Percentiles rank a stretch among this genome's conserved stretches.
Conservation (phyloP, 2,113 vertebrate genomes). For the Anguilla japonica region DNA sequence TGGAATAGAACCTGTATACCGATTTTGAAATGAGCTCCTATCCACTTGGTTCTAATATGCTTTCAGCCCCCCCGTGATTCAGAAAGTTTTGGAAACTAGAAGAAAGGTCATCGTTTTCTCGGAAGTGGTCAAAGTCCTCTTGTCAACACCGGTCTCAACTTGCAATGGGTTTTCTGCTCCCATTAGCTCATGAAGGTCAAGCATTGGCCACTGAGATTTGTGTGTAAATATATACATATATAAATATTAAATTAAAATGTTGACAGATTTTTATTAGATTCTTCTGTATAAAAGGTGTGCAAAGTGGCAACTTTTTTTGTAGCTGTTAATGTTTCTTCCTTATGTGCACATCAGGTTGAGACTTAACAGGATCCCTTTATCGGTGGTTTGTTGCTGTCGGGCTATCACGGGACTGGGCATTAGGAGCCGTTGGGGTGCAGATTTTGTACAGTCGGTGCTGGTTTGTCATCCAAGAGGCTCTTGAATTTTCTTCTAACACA, state of each 20-base stretch:
- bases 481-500: not conserved
- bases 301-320: constrained; percentile 44
- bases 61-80: constrained; percentile 3
- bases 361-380: constrained; percentile 7
- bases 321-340: constrained; percentile 41
- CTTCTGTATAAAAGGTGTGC: constrained; percentile 46
- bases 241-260: constrained; percentile 52
- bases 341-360: constrained; percentile 19
- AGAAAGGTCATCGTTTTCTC: not conserved
- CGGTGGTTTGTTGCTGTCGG: not conserved
- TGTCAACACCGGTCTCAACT: constrained; percentile 14
- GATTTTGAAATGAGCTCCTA: constrained; percentile 32
- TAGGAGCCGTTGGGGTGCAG: not conserved
- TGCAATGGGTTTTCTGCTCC: not conserved
- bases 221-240: constrained; percentile 60
- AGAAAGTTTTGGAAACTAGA: not conserved
- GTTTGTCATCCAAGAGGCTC: not conserved
- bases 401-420: not conserved
- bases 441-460: not conserved
- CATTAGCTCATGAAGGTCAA: constrained; percentile 20
- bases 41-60: constrained; percentile 30
- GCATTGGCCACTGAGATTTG: constrained; percentile 45
- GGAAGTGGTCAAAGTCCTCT: constrained; percentile 10
- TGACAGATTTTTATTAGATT: constrained; percentile 42
- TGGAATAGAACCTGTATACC: constrained; percentile 44